Percentiles rank a stretch among this genome's conserved stretches.
phyloP scores from a whole-genome alignment of 1,140 invertebrate genomes.

The Ctenoplectra terminalis region DNA sequence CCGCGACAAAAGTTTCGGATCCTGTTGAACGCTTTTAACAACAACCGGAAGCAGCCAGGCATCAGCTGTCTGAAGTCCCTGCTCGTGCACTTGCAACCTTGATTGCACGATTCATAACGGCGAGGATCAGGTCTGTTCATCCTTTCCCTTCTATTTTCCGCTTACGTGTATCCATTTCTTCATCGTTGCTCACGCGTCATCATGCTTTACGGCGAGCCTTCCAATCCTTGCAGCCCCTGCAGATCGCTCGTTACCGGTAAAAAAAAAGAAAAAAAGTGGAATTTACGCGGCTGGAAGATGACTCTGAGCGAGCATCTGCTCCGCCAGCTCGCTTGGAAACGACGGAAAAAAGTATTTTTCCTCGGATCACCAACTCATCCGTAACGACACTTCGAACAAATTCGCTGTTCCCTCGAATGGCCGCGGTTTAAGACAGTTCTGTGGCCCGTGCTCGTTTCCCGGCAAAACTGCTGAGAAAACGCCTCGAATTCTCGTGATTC shows the following conservation, averaged over 20 bases:
- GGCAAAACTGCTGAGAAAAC: conserved; percentile 12
- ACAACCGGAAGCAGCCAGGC: conserved; percentile 57
- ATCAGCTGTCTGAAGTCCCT: conserved; percentile 62
- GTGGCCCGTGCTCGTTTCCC: not conserved
- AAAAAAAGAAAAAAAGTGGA: conserved; percentile 21
- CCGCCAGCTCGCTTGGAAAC: not conserved
- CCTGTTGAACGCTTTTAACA: conserved; percentile 36
- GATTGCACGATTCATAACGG: conserved; percentile 76
- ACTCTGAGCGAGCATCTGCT: not conserved
- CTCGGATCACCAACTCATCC: not conserved
- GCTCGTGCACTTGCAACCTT: conserved; percentile 60
- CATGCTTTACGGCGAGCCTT: not conserved
- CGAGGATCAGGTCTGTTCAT: conserved; percentile 26
- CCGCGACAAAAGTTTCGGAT: conserved; percentile 28
- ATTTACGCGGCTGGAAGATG: conserved; percentile 32
- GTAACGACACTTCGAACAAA: conserved; percentile 17
- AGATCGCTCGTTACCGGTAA: conserved; percentile 51
- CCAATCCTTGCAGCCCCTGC: conserved; percentile 12
- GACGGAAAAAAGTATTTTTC: not conserved
- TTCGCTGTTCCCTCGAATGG: not conserved
- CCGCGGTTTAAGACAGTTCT: not conserved
- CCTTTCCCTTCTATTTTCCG: not conserved
- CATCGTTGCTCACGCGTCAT: conserved; percentile 1
- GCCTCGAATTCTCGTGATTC: not conserved
- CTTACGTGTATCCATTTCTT: conserved; percentile 1